Conservation (phyloP, 2,797 vertebrate genomes). For the Acestrorhynchus altus region DNA sequence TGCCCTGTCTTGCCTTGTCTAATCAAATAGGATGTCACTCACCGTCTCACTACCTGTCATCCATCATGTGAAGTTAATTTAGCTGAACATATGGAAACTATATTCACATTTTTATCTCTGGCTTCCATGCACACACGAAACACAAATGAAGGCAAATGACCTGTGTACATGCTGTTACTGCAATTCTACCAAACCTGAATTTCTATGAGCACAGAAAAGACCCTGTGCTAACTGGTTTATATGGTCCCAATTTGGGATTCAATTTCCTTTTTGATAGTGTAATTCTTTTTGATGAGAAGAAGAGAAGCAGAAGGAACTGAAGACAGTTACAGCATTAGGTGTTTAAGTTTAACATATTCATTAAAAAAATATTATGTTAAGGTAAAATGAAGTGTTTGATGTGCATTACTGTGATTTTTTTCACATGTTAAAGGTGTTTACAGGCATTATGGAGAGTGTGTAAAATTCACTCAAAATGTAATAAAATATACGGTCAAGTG, state of each 20-base stretch:
- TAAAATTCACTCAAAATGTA: too few relatives aligned
- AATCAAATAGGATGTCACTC: neutral
- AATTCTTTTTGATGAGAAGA: neutral
- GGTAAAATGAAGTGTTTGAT: neutral
- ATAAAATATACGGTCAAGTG: too few relatives aligned
- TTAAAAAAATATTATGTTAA: neutral
- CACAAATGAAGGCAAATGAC: conserved; percentile 33
- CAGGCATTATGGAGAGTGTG: too few relatives aligned
- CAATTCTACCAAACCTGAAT: neutral
- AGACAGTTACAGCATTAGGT: neutral
- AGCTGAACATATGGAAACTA: conserved; percentile 69
- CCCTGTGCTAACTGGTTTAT: neutral
- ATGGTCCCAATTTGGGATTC: neutral
- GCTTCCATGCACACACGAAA: conserved; percentile 54
- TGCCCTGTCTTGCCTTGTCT: neutral
- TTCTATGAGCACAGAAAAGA: neutral
- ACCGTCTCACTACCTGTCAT: conserved; percentile 22
- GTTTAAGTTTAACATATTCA: neutral
- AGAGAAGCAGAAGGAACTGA: neutral
- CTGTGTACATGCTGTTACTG: conserved; percentile 4
- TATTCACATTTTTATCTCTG: conserved; percentile 63
- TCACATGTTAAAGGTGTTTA: too few relatives aligned
- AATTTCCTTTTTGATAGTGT: neutral
- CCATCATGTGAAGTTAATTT: conserved; percentile 66
- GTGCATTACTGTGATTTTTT: too few relatives aligned